Evolutionary conservation across 1,140 invertebrate species (phyloP).

Genomic region (Fopius arisanus): DNA sequence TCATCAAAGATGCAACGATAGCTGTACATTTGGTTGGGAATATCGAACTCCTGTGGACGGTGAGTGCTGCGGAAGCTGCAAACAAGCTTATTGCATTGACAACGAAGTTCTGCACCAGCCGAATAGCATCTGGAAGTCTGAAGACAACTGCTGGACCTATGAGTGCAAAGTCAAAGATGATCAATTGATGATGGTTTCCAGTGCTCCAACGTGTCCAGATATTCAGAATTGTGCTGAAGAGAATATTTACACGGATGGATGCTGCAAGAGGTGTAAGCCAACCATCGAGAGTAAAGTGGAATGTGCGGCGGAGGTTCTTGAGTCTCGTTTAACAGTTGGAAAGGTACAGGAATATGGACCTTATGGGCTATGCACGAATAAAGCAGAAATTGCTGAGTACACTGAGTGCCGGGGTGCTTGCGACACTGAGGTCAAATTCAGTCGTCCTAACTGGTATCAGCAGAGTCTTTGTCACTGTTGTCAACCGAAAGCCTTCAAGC

Average conservation of each 20-base stretch:
- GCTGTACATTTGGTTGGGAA: neutral
- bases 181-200: slow-evolving; percentile 66
- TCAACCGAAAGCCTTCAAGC: slow-evolving; percentile 60
- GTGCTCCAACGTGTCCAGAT: slow-evolving; percentile 69
- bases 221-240: slow-evolving; percentile 68
- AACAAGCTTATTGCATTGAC: neutral
- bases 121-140: neutral
- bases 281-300: slow-evolving; percentile 41
- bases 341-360: slow-evolving; percentile 59
- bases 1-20: slow-evolving; percentile 13
- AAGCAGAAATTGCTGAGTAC: slow-evolving; percentile 66
- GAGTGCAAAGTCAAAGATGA: neutral
- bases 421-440: slow-evolving; percentile 72
- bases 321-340: slow-evolving; percentile 65
- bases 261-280: slow-evolving; percentile 73
- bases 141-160: neutral
- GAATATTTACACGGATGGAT: slow-evolving; percentile 69
- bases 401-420: slow-evolving; percentile 74
- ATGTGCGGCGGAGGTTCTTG: slow-evolving; percentile 67
- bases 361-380: slow-evolving; percentile 71
- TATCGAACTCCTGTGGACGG: neutral
- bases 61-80: neutral
- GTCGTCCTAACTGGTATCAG: slow-evolving; percentile 65
- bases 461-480: slow-evolving; percentile 70
- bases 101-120: neutral